Evolutionary conservation across 2,113 vertebrate species (phyloP).

Genomic region (Puffinus mauretanicus): DNA sequence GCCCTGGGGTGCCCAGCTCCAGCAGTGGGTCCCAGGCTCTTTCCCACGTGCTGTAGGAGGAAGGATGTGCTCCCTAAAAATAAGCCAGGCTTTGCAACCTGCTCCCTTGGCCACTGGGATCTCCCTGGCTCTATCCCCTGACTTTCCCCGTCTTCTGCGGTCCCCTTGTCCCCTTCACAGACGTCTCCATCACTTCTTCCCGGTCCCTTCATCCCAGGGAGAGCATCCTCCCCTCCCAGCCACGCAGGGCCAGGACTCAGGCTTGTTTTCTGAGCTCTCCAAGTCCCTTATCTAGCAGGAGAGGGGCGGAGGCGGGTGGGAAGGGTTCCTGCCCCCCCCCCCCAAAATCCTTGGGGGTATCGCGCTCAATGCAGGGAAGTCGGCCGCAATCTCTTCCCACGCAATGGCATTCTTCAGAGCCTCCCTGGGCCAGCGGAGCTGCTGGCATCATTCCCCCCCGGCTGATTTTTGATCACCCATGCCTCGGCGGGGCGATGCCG

Average conservation of each 20-base stretch:
- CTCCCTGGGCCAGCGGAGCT: background rate
- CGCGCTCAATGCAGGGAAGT: accelerated
- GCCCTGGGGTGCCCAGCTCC: background rate
- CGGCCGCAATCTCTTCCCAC: background rate
- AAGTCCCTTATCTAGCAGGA: background rate
- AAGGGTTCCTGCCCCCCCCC: background rate
- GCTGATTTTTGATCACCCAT: background rate
- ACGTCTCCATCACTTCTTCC: background rate
- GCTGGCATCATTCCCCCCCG: background rate
- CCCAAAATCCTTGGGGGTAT: background rate
- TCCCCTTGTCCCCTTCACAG: background rate
- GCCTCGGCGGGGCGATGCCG: accelerated
- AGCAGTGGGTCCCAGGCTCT: background rate
- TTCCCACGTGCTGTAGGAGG: accelerated
- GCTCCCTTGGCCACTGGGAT: accelerated
- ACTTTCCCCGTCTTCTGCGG: accelerated
- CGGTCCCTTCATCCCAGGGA: background rate
- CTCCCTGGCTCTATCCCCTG: too few species aligned
- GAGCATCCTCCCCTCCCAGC: background rate
- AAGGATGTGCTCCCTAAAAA: background rate
- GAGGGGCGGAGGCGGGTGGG: accelerated
- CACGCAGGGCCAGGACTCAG: accelerated
- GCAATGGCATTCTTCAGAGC: too few species aligned
- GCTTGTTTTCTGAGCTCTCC: background rate
- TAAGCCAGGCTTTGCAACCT: background rate